These are phyloP conservation scores for Podarcis raffonei DNA, from an alignment of 2,113 vertebrate genomes.

Conservation along the genomic window DNA sequence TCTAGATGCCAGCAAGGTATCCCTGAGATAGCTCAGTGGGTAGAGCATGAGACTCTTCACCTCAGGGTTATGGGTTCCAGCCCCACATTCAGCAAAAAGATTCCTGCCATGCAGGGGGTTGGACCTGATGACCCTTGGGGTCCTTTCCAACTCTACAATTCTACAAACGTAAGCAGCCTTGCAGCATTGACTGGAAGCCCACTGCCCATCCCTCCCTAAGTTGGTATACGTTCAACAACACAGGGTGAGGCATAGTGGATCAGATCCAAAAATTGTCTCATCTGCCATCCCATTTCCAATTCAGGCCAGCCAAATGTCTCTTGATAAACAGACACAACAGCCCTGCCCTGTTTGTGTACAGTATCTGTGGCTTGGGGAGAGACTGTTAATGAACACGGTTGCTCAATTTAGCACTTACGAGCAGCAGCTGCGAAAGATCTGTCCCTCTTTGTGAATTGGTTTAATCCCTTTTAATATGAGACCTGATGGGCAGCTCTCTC, in stretches of 20 bases:
- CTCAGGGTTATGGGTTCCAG: too few relatives aligned
- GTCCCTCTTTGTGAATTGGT: not conserved
- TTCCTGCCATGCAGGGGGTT: too few relatives aligned
- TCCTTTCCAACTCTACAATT: too few relatives aligned
- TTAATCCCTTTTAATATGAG: not conserved
- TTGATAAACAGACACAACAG: not conserved
- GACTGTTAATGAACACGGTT: not conserved
- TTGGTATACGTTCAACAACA: not conserved
- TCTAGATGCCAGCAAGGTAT: not conserved
- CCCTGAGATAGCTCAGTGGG: too few relatives aligned
- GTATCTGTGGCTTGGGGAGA: not conserved
- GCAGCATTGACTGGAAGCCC: not conserved
- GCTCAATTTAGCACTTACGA: not conserved
- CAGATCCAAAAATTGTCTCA: not conserved
- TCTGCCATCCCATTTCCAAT: not conserved
- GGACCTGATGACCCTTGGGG: too few relatives aligned
- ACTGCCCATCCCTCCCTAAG: not conserved
- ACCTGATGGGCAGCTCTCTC: too few relatives aligned
- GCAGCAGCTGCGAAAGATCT: fast-evolving
- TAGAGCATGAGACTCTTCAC: too few relatives aligned
- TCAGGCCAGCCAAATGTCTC: not conserved
- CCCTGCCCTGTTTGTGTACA: too few relatives aligned
- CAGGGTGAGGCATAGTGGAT: not conserved
- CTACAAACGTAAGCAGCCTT: not conserved
- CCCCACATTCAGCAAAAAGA: too few relatives aligned